Evolutionary conservation across 2,113 vertebrate genomes (phyloP), one percentile per base, ranked within the genome.

Genomic region (Paralichthys olivaceus): DNA sequence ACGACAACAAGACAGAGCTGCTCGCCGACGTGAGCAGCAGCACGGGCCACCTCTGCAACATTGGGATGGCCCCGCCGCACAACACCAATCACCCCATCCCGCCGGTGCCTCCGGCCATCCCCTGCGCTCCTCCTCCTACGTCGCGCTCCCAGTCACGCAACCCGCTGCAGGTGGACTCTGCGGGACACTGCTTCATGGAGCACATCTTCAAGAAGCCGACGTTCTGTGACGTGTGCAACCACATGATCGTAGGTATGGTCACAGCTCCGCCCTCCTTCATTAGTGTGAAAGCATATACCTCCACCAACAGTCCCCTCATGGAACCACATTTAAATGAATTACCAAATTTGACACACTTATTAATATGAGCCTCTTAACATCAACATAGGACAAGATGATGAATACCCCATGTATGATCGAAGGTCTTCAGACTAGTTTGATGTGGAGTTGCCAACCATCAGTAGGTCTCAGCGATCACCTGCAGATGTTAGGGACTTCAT

Each of bases 171-270:
- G 73, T 95, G 0, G 94, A 96, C 83, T 94, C 85, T 7, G 94
- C 95, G 40, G 88, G 93, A 62, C 98, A 99, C 69, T 93, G 95
- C 91, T 98, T 99, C 91, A 96, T 98, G 91, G 98, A 99, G 79
- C 95, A 99, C 90, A 95, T 97, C 90, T 99, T 99, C 93, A 99
- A 99, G 94, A 99, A 99, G 86, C 98, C 98, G 67, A 99, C 96
- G 9, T 99, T 99, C 94, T 99, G 98, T 7, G 98, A 99, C 0
- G 91, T 98, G 93, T 99, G 98, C 96, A 99, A 98, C 92, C 98
- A 99, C 92, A 99, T 99, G 98, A 99, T 99, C 72, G 97, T 99
- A 92, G 98, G 98, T 99, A 96, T 2, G 92, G 74, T 72, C 95
- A 14, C 23, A 22, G 17, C 14, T 14, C 77, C 49, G 14, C 34